Evolutionary conservation across 1,140 invertebrate species (phyloP).

Genomic region (Leucophenga varia): DNA sequence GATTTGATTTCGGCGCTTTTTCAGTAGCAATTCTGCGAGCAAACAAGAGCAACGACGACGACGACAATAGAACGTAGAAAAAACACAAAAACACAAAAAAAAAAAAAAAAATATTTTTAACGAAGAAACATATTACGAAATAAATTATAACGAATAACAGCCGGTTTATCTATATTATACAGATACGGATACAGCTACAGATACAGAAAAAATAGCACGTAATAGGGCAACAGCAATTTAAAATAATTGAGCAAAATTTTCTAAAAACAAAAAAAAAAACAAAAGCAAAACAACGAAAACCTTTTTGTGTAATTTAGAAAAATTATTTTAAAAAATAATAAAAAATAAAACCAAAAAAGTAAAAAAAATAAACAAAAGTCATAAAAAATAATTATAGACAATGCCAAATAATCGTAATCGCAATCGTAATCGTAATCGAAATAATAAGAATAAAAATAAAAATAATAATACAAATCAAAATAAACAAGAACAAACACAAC

Average conservation of each 20-base stretch:
- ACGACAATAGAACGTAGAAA: neutral
- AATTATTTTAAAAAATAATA: too few relatives aligned
- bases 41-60: slow-evolving; percentile 14
- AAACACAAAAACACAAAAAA: slow-evolving; percentile 20
- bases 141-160: slow-evolving; percentile 23
- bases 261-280: neutral
- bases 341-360: neutral
- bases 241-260: slow-evolving; percentile 11
- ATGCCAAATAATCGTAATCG: slow-evolving; percentile 54
- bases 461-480: slow-evolving; percentile 27
- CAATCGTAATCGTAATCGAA: slow-evolving; percentile 36
- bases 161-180: slow-evolving; percentile 11
- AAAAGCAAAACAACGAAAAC: neutral
- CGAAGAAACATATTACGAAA: slow-evolving; percentile 21
- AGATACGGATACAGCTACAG: slow-evolving; percentile 8
- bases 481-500: slow-evolving; percentile 10
- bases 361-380: neutral
- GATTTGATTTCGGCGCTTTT: too few relatives aligned
- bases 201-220: slow-evolving; percentile 5
- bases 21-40: slow-evolving; percentile 40
- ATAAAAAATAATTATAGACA: slow-evolving; percentile 22
- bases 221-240: slow-evolving; percentile 6
- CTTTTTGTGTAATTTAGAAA: neutral
- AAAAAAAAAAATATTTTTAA: slow-evolving; percentile 22
- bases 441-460: slow-evolving; percentile 48